These are phyloP conservation scores for Bombus superbus DNA, from an alignment of 1,140 invertebrate species.

Conservation along the genomic window DNA sequence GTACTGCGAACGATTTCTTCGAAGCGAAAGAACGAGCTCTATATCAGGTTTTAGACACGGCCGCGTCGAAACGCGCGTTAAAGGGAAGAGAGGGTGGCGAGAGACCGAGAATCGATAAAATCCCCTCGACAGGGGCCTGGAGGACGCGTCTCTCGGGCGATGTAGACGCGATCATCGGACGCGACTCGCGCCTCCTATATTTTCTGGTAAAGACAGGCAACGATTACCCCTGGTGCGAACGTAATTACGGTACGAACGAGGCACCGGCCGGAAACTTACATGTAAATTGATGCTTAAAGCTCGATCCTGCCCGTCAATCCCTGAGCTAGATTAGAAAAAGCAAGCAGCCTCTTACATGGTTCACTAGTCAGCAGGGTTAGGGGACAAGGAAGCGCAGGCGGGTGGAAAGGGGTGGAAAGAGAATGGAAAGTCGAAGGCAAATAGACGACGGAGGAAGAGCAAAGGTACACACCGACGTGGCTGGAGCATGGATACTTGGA, in stretches of 20 bases:
- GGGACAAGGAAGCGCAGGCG: conserved; percentile 1
- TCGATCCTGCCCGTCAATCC: conserved; percentile 61
- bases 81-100: background rate
- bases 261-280: conserved; percentile 65
- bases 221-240: conserved; percentile 63
- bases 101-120: conserved; percentile 33
- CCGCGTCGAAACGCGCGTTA: background rate
- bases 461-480: conserved; percentile 5
- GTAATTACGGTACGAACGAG: conserved; percentile 66
- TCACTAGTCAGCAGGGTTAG: conserved; percentile 52
- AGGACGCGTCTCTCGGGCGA: background rate
- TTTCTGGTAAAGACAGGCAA: conserved; percentile 57
- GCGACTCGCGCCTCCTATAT: conserved; percentile 42
- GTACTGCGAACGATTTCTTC: conserved; percentile 3
- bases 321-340: conserved; percentile 72
- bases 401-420: background rate
- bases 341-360: conserved; percentile 68
- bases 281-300: conserved; percentile 77
- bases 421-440: conserved; percentile 42
- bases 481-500: conserved; percentile 15
- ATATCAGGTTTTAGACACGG: conserved; percentile 32
- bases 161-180: conserved; percentile 27
- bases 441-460: background rate
- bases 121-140: background rate
- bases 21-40: background rate